These are phyloP conservation scores for Carettochelys insculpta DNA, from an alignment of 2,113 vertebrate species.

Conservation along the genomic window DNA sequence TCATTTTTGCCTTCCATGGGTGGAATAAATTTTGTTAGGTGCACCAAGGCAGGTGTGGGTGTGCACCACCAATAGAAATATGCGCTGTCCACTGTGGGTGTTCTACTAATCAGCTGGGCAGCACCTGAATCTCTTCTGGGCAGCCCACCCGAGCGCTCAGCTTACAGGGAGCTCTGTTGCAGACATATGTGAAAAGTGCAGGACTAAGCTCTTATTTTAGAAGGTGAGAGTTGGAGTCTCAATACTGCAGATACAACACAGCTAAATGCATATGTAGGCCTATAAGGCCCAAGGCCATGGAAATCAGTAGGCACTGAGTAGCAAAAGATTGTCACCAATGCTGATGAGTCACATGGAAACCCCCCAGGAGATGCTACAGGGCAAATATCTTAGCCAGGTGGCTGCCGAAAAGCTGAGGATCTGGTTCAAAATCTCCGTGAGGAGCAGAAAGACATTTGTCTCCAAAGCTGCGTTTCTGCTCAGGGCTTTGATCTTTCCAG, in stretches of 20 bases:
- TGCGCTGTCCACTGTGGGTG: too few species aligned
- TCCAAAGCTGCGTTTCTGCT: not conserved
- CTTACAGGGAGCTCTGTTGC: too few species aligned
- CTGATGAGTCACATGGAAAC: not conserved
- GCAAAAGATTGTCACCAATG: constrained; percentile 1
- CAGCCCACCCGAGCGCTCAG: too few species aligned
- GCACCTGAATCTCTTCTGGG: too few species aligned
- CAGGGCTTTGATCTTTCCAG: constrained; percentile 64
- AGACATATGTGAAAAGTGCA: not conserved
- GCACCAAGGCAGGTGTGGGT: too few species aligned
- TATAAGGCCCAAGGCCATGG: too few species aligned
- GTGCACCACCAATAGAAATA: too few species aligned
- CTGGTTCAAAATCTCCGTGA: constrained; percentile 37
- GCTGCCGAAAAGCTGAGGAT: constrained; percentile 51
- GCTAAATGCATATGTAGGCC: not conserved
- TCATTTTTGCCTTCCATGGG: too few species aligned
- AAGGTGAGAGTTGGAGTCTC: not conserved
- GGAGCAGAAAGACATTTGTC: constrained; percentile 23
- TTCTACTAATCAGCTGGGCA: too few species aligned
- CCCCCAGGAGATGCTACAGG: not conserved
- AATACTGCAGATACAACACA: not conserved
- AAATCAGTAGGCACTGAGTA: too few species aligned
- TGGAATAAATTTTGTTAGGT: too few species aligned
- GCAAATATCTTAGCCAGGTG: constrained; percentile 54
- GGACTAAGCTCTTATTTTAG: too few species aligned